phyloP scores from a whole-genome alignment of 2,888 invertebrate genomes.

The Uloborus plumipes region DNA sequence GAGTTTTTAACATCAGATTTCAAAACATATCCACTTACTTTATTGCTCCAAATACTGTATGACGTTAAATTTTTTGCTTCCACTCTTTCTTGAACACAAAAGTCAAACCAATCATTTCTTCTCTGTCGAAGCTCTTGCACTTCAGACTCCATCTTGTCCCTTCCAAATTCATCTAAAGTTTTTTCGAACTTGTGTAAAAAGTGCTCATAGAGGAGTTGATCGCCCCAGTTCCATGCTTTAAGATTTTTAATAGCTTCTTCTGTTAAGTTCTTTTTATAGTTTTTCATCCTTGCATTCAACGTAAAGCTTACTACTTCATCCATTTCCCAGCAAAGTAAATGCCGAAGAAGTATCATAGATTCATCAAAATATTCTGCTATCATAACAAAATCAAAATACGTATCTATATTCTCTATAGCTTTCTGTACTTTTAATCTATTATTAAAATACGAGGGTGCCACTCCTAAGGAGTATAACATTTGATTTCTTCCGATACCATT shows the following conservation, averaged over 20 bases:
- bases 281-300: constrained; percentile 67
- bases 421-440: constrained; percentile 59
- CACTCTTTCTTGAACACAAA: constrained; percentile 57
- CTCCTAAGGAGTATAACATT: constrained; percentile 69
- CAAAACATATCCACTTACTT: constrained; percentile 50
- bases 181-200: constrained; percentile 65
- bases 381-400: constrained; percentile 68
- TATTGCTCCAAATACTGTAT: constrained; percentile 58
- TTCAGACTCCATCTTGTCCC: constrained; percentile 45
- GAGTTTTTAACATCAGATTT: constrained; percentile 34
- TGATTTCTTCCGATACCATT: constrained; percentile 66
- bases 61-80: constrained; percentile 50
- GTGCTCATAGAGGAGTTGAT: constrained; percentile 67
- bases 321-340: constrained; percentile 68
- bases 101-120: constrained; percentile 56
- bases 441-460: constrained; percentile 64
- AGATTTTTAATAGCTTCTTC: constrained; percentile 62
- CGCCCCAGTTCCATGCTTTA: constrained; percentile 67
- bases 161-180: constrained; percentile 56
- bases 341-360: constrained; percentile 68
- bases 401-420: constrained; percentile 67
- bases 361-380: constrained; percentile 69
- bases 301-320: constrained; percentile 68
- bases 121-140: constrained; percentile 48
- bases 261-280: constrained; percentile 62